Evolutionary conservation across 2,797 vertebrate genomes (phyloP), one percentile per base, ranked within the genome.

Genomic region (Sebastes variabilis): DNA sequence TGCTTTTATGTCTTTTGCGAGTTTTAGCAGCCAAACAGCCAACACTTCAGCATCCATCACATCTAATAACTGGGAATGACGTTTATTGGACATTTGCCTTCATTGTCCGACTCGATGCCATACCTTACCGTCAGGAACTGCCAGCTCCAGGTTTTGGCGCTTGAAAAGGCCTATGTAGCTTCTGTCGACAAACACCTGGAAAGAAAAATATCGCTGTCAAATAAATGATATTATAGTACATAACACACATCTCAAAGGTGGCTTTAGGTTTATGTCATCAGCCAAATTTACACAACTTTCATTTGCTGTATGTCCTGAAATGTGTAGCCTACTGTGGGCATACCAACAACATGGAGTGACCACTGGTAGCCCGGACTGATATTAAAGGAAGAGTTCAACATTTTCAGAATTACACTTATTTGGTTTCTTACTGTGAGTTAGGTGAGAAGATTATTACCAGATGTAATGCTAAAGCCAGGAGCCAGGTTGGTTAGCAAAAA

Each of bases 161-260:
- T 97, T 97, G 87, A 99, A 94, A 86, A 96, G 94, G 12, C 98
- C 98, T 32, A 98, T 92, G 30, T 96, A 97, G 78, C 89, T 88
- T 67, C 93, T 96, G 93, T 99, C 96, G 65, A 99, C 91, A 93
- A 99, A 99, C 32, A 99, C 97, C 98, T 99, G 84, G 52, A 24
- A 42, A 10, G 69, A 82, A 85, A 87, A 68, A 76, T 20, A 85
- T 14, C 0, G 1, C 18, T 29, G 11, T 75, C 29, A 80, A 42
- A 70, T 67, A 61, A 25, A 29, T 24, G 1, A 55, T 67, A 54
- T 55, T 36, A 67, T 5, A n/a, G 3, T n/a, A 4, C 10, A 32
- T 4, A n/a, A 18, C 20, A 52, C 2, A 65, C 5, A 46, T 61
- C 11, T 72, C 10, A 54, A 16, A 64, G 10, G 10, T 52, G 16